These are phyloP conservation scores for Dreissena rostriformis DNA, from an alignment of 1,140 invertebrate genomes.

Conservation along the genomic window DNA sequence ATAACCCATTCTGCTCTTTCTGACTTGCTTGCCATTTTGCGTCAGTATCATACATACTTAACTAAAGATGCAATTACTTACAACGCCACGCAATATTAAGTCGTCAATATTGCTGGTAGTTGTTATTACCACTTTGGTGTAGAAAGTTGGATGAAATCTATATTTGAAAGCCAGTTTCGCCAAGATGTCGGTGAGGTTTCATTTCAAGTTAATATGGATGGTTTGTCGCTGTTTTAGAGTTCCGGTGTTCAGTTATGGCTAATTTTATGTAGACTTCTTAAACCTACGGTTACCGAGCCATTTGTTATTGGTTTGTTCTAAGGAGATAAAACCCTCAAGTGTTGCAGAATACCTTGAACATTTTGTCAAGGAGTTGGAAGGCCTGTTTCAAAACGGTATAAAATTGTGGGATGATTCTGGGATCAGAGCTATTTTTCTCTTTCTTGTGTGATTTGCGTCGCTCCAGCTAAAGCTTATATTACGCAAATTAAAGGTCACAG, in stretches of 20 bases:
- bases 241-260: slow-evolving; percentile 25
- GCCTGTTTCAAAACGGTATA: slow-evolving; percentile 25
- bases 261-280: slow-evolving; percentile 14
- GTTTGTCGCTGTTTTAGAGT: slow-evolving; percentile 33
- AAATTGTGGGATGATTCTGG: neutral
- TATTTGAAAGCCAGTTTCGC: neutral
- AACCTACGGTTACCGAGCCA: neutral
- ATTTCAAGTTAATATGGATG: slow-evolving; percentile 43
- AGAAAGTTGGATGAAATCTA: neutral
- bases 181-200: neutral
- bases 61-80: slow-evolving; percentile 19
- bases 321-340: slow-evolving; percentile 41
- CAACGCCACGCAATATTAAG: neutral
- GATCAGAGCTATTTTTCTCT: neutral
- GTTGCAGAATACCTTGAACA: slow-evolving; percentile 2
- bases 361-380: slow-evolving; percentile 44
- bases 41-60: slow-evolving; percentile 7
- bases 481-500: slow-evolving; percentile 75
- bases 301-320: slow-evolving; percentile 51
- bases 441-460: slow-evolving; percentile 72
- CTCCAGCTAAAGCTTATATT: slow-evolving; percentile 78
- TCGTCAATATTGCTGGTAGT: slow-evolving; percentile 8
- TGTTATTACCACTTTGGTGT: slow-evolving; percentile 17
- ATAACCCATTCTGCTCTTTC: neutral
- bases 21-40: neutral